Conservation (phyloP, 2,797 vertebrate genomes). For the Galagoides demidoff region DNA sequence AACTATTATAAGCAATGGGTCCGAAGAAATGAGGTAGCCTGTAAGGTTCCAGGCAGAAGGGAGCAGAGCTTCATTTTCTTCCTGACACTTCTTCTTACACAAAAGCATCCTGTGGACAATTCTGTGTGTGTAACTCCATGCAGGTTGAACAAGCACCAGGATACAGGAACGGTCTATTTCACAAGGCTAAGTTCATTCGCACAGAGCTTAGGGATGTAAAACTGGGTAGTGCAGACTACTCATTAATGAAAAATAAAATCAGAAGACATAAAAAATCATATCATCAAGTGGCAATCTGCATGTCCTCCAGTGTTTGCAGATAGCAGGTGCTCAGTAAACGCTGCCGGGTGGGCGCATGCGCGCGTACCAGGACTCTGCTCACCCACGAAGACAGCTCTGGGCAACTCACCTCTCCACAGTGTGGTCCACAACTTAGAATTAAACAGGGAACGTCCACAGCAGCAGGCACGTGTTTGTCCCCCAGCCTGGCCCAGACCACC, state of each 20-base stretch:
- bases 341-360: not conserved
- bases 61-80: not conserved
- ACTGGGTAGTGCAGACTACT: not conserved
- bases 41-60: not conserved
- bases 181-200: not conserved
- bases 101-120: not conserved
- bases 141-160: too few species aligned
- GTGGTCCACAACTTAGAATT: not conserved
- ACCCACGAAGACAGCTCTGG: not conserved
- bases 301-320: not conserved
- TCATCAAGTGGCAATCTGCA: not conserved
- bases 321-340: not conserved
- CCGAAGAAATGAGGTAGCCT: not conserved
- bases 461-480: not conserved
- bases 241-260: not conserved
- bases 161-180: not conserved
- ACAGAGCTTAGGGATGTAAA: not conserved
- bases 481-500: accelerated
- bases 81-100: not conserved
- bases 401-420: accelerated
- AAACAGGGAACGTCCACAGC: not conserved
- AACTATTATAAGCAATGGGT: not conserved
- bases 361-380: not conserved
- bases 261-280: not conserved
- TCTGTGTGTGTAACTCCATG: not conserved